phyloP scores from a whole-genome alignment of 2,888 invertebrate species.

The Leptura quadrifasciata region DNA sequence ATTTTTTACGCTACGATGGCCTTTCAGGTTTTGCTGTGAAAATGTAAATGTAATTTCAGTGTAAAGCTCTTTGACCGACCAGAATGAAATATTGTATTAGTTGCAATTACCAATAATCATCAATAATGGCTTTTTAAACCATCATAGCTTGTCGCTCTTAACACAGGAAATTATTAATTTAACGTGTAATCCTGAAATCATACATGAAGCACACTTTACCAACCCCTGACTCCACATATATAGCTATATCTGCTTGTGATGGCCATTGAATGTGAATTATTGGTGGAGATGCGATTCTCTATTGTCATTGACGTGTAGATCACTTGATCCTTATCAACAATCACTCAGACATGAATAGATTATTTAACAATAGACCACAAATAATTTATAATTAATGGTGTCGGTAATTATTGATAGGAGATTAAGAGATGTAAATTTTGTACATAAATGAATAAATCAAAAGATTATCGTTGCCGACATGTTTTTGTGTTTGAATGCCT shows the following conservation, averaged over 20 bases:
- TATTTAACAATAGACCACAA: slow-evolving; percentile 44
- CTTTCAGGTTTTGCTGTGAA: background rate
- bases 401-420: background rate
- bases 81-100: background rate
- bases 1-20: background rate
- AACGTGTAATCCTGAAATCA: slow-evolving; percentile 13
- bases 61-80: background rate
- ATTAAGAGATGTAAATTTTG: slow-evolving; percentile 6
- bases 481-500: background rate
- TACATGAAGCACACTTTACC: slow-evolving; percentile 21
- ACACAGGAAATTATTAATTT: slow-evolving; percentile 27
- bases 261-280: slow-evolving; percentile 50
- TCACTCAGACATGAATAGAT: slow-evolving; percentile 47
- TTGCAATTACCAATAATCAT: slow-evolving; percentile 7
- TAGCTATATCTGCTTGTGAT: slow-evolving; percentile 47
- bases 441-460: background rate
- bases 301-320: slow-evolving; percentile 59
- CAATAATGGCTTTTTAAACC: slow-evolving; percentile 12
- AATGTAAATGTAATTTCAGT: background rate
- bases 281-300: slow-evolving; percentile 44
- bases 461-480: background rate
- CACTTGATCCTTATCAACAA: slow-evolving; percentile 58
- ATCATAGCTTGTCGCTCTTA: background rate
- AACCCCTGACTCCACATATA: slow-evolving; percentile 5
- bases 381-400: slow-evolving; percentile 48